Evolutionary conservation across 2,113 vertebrate genomes (phyloP), one percentile per base, ranked within the genome.

Genomic region (Ailurus styani): DNA sequence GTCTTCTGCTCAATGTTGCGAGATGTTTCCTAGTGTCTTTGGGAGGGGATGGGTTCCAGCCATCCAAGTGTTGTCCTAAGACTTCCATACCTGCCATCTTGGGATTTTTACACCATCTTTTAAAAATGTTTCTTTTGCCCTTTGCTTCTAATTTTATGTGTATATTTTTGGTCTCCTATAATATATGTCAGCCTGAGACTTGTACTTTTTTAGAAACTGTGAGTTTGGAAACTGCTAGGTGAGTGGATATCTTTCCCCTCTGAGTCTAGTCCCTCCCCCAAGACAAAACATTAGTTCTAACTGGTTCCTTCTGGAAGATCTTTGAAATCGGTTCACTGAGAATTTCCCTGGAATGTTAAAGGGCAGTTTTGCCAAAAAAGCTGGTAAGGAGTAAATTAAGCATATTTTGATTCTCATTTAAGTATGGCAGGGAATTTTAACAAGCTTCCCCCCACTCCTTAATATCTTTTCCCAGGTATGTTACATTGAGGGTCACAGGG

Each of bases 401-500:
- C 68, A 66, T 55, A 62, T 68, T 95, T 97, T 66, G 23, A 82
- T 86, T 81, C 9, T 78, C 25, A n/a, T 86, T 85, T 91, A 60
- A 91, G 25, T 88, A 18, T 79, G 34, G 40, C 15, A 60, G 81
- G 31, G 68, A 82, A 90, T 96, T 95, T 91, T 93, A 85, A 79
- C 70, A 31, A 72, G 45, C 1, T 3, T 6, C 27, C n/a, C 37
- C 70, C 20, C 7, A 7, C 8, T 15, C 21, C 50, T 55, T 15
- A 66, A 79, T 11, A 57, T 87, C 45, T n/a, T 97, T 31, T 79
- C 91, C 75, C 96, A 99, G 99, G 99, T 99, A 57, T 99, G 99
- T 97, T 99, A 99, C 88, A 98, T 99, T 9, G 99, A 99, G 96
- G 99, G 99, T n/a, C 99, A 99, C 98, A 99, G 98, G 73, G 99